phyloP scores from a whole-genome alignment of 2,797 vertebrate genomes.

The Hydrophis major region DNA sequence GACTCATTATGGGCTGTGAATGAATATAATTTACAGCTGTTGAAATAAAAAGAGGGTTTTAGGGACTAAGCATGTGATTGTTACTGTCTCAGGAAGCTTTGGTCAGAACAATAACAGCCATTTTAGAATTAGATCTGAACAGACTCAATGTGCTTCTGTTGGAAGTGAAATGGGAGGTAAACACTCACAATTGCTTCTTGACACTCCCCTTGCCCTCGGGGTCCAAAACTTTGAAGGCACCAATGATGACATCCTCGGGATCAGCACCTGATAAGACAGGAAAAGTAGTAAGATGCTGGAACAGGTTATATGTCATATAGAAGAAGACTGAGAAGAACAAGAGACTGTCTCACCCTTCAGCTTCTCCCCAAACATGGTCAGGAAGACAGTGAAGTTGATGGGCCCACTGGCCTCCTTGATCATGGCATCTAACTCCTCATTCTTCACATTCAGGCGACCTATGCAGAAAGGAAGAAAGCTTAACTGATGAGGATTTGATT shows the following conservation, averaged over 20 bases:
- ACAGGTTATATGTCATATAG: background rate
- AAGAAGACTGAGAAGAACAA: background rate
- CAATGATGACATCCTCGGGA: constrained; percentile 91
- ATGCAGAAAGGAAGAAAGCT: background rate
- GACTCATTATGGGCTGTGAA: no score
- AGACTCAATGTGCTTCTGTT: background rate
- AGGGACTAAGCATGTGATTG: no score
- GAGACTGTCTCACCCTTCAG: constrained; percentile 80
- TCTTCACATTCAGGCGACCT: constrained; percentile 89
- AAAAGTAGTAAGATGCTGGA: background rate
- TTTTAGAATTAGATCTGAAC: no score
- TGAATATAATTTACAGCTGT: no score
- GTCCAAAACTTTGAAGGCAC: constrained; percentile 92
- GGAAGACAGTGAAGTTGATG: constrained; percentile 96
- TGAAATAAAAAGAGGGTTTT: no score
- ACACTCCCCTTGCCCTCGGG: constrained; percentile 85
- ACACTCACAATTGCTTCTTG: constrained; percentile 90
- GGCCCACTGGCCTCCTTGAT: constrained; percentile 92
- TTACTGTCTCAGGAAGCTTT: no score
- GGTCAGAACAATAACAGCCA: no score
- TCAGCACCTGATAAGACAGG: constrained; percentile 79
- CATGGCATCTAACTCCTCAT: constrained; percentile 92
- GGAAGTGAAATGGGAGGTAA: background rate
- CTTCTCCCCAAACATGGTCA: constrained; percentile 96
- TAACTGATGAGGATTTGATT: background rate